phyloP scores from a whole-genome alignment of 2,888 invertebrate species.

The Mesochorus sp. region DNA sequence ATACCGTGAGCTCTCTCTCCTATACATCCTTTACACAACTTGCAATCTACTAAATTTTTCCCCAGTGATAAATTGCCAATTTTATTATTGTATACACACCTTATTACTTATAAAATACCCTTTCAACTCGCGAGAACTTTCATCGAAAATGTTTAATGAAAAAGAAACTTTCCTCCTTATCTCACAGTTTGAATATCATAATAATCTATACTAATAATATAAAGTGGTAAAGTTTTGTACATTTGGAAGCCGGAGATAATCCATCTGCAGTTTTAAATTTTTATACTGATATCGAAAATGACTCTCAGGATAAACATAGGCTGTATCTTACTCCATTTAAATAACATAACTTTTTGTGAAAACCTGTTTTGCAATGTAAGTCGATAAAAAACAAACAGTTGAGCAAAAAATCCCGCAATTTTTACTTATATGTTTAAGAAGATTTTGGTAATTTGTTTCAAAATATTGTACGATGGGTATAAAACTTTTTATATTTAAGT shows the following conservation, averaged over 20 bases:
- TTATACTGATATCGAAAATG: too few species aligned
- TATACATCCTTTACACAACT: neutral
- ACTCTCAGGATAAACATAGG: too few species aligned
- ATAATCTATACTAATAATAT: too few species aligned
- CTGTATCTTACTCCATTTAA: neutral
- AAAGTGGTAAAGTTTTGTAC: too few species aligned
- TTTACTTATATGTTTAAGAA: neutral
- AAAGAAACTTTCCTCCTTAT: neutral
- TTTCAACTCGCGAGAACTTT: neutral
- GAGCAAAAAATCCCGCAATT: too few species aligned
- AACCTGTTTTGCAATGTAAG: neutral
- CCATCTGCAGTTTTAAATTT: too few species aligned
- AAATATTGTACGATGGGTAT: too few species aligned
- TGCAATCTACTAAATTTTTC: constrained; percentile 17
- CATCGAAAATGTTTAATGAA: neutral
- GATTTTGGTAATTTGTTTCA: neutral
- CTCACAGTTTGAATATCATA: too few species aligned
- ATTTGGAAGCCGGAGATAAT: too few species aligned
- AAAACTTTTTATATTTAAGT: too few species aligned
- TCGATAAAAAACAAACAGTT: neutral
- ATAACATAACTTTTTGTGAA: neutral
- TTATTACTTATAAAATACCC: constrained; percentile 11
- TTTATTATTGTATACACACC: constrained; percentile 7
- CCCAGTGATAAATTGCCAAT: constrained; percentile 1
- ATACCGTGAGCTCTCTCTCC: constrained; percentile 2